Evolutionary conservation across 1,140 invertebrate genomes (phyloP).

Genomic region (Triops cancriformis): DNA sequence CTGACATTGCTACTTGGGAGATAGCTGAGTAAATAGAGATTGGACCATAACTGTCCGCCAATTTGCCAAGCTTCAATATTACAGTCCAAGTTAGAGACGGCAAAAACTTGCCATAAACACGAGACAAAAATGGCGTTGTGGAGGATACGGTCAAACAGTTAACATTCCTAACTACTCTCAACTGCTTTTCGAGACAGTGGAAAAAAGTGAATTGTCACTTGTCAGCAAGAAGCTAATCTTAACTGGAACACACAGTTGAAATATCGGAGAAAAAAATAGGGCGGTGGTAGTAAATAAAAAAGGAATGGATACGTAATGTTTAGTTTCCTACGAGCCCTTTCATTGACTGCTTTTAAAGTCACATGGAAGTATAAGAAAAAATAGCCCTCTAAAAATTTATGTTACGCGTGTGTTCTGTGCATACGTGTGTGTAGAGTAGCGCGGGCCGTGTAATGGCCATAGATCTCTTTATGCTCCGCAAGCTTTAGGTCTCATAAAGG

Average conservation of each 20-base stretch:
- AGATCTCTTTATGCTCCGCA: slow-evolving; percentile 1
- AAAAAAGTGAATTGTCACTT: too few species aligned
- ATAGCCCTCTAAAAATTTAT: not conserved
- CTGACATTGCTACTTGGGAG: slow-evolving; percentile 9
- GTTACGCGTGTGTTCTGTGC: not conserved
- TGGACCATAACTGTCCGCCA: slow-evolving; percentile 3
- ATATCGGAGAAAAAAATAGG: too few species aligned
- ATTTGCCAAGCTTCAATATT: not conserved
- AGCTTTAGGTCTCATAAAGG: not conserved
- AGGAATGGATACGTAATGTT: too few species aligned
- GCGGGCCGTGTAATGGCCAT: not conserved
- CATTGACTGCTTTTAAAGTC: not conserved
- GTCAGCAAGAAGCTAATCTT: too few species aligned
- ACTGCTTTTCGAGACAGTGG: not conserved
- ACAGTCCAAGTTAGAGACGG: not conserved
- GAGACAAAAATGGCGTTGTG: not conserved
- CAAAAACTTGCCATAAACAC: not conserved
- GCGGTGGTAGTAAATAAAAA: too few species aligned
- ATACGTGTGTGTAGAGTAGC: not conserved
- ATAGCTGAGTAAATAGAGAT: slow-evolving; percentile 14
- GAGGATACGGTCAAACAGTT: not conserved
- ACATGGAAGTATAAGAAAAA: not conserved
- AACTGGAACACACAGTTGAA: too few species aligned
- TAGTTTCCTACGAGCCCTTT: too few species aligned
- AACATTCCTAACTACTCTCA: not conserved